Evolutionary conservation across 1,140 invertebrate genomes (phyloP).

Genomic region (Hydropsyche tenuis): DNA sequence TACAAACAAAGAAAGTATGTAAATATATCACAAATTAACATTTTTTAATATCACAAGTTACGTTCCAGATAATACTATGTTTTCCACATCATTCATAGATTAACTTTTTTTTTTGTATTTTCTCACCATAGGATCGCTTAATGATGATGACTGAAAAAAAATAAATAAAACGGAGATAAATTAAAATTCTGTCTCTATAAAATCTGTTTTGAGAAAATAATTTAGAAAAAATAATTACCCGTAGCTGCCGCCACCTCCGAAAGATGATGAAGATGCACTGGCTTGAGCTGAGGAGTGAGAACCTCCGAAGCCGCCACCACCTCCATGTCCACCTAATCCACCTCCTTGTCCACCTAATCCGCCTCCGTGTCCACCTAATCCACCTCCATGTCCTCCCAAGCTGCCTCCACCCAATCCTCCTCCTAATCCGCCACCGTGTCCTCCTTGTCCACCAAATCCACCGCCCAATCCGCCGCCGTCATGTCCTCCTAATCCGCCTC

Average conservation of each 20-base stretch:
- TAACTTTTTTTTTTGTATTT: too few species aligned
- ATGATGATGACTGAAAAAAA: too few species aligned
- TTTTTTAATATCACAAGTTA: too few species aligned
- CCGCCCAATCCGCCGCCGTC: constrained; percentile 53
- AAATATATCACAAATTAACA: too few species aligned
- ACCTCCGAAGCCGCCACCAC: constrained; percentile 38
- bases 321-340: constrained; percentile 43
- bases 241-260: constrained; percentile 40
- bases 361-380: constrained; percentile 35
- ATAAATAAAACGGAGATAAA: background rate
- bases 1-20: too few species aligned
- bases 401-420: constrained; percentile 37
- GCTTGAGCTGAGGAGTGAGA: constrained; percentile 46
- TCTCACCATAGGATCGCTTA: too few species aligned
- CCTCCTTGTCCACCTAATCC: constrained; percentile 40
- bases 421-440: constrained; percentile 24
- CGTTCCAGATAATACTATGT: too few species aligned
- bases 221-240: background rate
- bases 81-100: too few species aligned
- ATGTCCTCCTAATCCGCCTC: constrained; percentile 37
- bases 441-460: constrained; percentile 49
- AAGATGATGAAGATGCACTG: constrained; percentile 41
- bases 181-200: background rate
- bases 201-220: constrained; percentile 7
- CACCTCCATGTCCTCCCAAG: constrained; percentile 33